A percentile compares a stretch with the other conserved stretches of the same genome.
Conservation (phyloP, 2,888 invertebrate genomes). For the Pristionchus mayeri region DNA sequence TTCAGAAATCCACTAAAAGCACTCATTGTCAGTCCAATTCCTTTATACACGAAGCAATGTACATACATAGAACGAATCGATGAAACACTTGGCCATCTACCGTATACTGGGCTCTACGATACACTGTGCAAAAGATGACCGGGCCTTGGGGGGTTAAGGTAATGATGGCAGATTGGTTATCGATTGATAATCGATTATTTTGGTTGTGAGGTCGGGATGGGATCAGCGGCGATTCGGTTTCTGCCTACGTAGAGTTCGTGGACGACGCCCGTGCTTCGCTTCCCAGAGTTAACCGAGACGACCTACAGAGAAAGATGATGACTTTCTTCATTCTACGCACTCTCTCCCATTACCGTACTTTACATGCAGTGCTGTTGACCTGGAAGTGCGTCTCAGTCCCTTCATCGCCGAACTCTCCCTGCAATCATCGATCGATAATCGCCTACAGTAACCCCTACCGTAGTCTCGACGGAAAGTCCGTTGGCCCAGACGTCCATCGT, state of each 20-base stretch:
- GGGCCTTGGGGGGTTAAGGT: too few species aligned
- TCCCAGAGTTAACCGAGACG: slow-evolving; percentile 77
- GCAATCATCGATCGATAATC: slow-evolving; percentile 60
- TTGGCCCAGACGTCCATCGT: slow-evolving; percentile 86
- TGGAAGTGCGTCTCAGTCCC: slow-evolving; percentile 89
- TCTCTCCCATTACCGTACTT: slow-evolving; percentile 53
- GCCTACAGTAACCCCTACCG: slow-evolving; percentile 77
- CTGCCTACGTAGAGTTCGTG: slow-evolving; percentile 69
- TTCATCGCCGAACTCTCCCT: slow-evolving; percentile 88
- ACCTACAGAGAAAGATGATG: slow-evolving; percentile 33
- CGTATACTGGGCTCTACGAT: too few species aligned
- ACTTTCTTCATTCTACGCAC: too few species aligned
- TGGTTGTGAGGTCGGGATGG: neutral
- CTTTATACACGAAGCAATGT: too few species aligned
- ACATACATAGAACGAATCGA: too few species aligned
- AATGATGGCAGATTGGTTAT: too few species aligned
- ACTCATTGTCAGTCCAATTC: too few species aligned
- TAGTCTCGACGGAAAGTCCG: slow-evolving; percentile 83
- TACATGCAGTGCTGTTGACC: slow-evolving; percentile 78
- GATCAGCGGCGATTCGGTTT: slow-evolving; percentile 11
- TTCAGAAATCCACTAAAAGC: too few species aligned
- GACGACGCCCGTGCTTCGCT: slow-evolving; percentile 81
- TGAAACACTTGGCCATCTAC: too few species aligned
- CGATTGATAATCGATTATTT: too few species aligned
- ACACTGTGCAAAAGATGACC: too few species aligned